These are phyloP conservation scores for Phodopus roborovskii DNA, from an alignment of 2,113 vertebrate genomes.

Conservation along the genomic window DNA sequence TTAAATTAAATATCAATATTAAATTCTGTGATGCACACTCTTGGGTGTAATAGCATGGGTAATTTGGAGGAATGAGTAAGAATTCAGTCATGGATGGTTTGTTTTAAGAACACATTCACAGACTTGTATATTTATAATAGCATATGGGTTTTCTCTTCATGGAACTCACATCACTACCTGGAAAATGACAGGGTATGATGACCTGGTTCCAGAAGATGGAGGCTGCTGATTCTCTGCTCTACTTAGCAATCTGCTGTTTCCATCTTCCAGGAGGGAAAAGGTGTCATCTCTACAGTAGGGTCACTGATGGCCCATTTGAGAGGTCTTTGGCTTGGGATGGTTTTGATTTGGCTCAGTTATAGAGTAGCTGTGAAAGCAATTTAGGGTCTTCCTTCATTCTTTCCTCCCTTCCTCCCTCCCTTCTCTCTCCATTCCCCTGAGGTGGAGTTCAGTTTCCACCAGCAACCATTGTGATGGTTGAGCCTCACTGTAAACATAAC, in stretches of 20 bases:
- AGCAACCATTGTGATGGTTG: neutral
- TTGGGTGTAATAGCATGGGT: neutral
- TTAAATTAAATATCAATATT: conserved; percentile 36
- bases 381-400: neutral
- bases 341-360: neutral
- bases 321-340: neutral
- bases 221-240: neutral
- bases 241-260: neutral
- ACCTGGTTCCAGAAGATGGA: neutral
- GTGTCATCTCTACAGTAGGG: no score
- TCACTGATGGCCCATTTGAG: neutral
- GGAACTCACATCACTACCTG: neutral
- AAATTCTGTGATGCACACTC: neutral
- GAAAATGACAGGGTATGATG: neutral
- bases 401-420: accelerated
- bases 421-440: neutral
- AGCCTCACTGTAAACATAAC: neutral
- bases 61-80: conserved; percentile 7
- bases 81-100: neutral
- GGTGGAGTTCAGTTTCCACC: neutral
- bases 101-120: conserved; percentile 14
- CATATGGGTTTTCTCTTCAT: neutral
- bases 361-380: neutral
- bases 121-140: neutral
- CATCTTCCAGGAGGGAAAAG: accelerated